Percentiles rank a stretch among this genome's conserved stretches.
Evolutionary conservation across 2,797 vertebrate species (phyloP).

Genomic region (Triplophysa bombifrons): DNA sequence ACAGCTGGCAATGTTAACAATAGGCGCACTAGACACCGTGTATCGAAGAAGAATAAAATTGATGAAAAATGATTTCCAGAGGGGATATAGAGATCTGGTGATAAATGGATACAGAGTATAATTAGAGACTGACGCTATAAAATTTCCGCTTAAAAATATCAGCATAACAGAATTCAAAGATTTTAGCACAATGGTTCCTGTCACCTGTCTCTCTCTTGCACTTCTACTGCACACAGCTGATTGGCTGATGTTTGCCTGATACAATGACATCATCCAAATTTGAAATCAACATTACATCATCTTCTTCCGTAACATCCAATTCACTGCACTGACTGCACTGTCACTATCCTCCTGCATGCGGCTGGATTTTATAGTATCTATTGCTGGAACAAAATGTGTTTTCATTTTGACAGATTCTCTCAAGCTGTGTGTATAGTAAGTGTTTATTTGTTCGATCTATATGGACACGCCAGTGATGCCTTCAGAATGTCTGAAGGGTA

Average conservation of each 20-base stretch:
- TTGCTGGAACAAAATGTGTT: constrained; percentile 15
- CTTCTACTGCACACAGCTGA: background rate
- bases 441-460: background rate
- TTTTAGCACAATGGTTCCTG: background rate
- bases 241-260: constrained; percentile 17
- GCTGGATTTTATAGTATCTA: constrained; percentile 1
- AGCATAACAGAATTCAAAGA: background rate
- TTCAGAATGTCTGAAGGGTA: constrained; percentile 24
- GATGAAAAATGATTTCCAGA: background rate
- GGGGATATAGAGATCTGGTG: constrained; percentile 26
- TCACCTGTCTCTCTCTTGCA: background rate
- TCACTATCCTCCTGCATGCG: background rate
- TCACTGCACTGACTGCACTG: background rate
- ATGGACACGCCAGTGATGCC: background rate
- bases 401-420: constrained; percentile 16
- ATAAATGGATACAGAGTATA: constrained; percentile 18
- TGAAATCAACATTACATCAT: constrained; percentile 39
- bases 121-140: background rate
- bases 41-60: background rate
- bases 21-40: background rate
- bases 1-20: background rate
- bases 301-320: constrained; percentile 10
- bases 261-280: constrained; percentile 37
- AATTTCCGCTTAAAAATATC: background rate
- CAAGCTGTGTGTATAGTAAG: background rate